A percentile compares a stretch with the other conserved stretches of the same genome.
These are phyloP conservation scores for Panopea generosa DNA, from an alignment of 2,888 invertebrate genomes.

Conservation along the genomic window DNA sequence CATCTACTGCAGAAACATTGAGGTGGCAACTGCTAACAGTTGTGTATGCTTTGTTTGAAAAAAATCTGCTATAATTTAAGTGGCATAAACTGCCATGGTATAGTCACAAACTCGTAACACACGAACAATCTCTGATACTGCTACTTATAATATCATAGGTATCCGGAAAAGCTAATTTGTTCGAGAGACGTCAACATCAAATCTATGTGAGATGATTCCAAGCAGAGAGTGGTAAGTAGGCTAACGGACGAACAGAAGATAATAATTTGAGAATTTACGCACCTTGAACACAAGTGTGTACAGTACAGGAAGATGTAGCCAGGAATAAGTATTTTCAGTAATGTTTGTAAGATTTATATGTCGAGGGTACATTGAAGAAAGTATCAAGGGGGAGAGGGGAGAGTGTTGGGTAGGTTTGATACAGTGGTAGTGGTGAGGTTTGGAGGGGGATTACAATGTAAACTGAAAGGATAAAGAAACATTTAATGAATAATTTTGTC, in stretches of 20 bases:
- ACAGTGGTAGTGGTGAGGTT: no score
- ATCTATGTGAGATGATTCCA: conserved; percentile 37
- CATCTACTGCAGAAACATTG: no score
- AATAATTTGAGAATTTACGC: not conserved
- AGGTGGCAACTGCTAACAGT: no score
- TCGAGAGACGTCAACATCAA: conserved; percentile 47
- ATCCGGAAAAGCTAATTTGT: conserved; percentile 59
- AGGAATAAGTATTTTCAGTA: conserved; percentile 20
- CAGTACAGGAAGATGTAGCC: no score
- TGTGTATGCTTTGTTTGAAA: conserved; percentile 1
- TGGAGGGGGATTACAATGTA: no score
- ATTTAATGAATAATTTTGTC: no score
- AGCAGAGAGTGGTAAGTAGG: conserved; percentile 43
- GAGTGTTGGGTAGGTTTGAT: no score
- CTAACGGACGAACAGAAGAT: not conserved
- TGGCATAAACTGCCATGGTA: conserved; percentile 58
- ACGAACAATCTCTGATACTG: conserved; percentile 58
- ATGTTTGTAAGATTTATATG: no score
- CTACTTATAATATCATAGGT: conserved; percentile 68
- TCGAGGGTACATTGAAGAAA: no score
- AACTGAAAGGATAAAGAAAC: no score
- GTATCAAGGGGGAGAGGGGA: no score
- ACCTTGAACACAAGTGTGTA: not conserved
- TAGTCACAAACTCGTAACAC: conserved; percentile 3
- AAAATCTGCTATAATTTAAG: conserved; percentile 10